Base-by-base conservation (phyloP, 2,888 invertebrate genomes). In the Drosophila incognita region DNA sequence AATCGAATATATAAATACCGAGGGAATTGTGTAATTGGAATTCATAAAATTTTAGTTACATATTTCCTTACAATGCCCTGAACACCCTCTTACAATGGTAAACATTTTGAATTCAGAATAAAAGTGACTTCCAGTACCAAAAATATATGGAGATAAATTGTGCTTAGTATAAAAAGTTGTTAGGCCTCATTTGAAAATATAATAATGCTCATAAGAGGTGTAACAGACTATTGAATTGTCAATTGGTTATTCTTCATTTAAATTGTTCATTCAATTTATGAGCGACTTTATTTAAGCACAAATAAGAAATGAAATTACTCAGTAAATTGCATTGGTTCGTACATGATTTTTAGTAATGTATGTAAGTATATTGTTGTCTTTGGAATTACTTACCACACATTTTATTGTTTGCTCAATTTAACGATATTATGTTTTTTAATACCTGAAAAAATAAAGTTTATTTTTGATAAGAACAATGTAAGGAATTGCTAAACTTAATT, bases 341-440 rank as follows among this genome's bases (percentile, higher is more conserved):
- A 11, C 5, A 8, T 4, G 13, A 46, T 21, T 46, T 15, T 46
- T 13, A 46, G 13, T 13, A 21, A 21, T 46, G 46, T 7, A 15
- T 46, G 21, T 13, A 21, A 40, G n/a, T 13, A 46, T 4, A 4
- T 46, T 46, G 27, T 29, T 31, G 31, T 7, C n/a, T 51, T 6
- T 11, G n/a, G 2, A 18, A 31, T 18, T 35, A 79, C 79, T 80
- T 62, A 80, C 79, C 79, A 74, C 79, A 80, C 79, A 80, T 80
- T 64, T 59, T 71, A 10, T 33, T 2, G 31, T 15, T 62, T 18
- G 11, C 4, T 69, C 40, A 62, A 29, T 61, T 24, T 18, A 10
- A 46, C n/a, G 15, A 15, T 70, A 4, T 21, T 11, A 15, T 8
- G 31, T 10, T 31, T 31, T 31, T 31, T 31, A 31, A 31, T 4